These are phyloP conservation scores for Acrossocheilus wenchowensis DNA, from an alignment of 2,797 vertebrate species.

Conservation along the genomic window DNA sequence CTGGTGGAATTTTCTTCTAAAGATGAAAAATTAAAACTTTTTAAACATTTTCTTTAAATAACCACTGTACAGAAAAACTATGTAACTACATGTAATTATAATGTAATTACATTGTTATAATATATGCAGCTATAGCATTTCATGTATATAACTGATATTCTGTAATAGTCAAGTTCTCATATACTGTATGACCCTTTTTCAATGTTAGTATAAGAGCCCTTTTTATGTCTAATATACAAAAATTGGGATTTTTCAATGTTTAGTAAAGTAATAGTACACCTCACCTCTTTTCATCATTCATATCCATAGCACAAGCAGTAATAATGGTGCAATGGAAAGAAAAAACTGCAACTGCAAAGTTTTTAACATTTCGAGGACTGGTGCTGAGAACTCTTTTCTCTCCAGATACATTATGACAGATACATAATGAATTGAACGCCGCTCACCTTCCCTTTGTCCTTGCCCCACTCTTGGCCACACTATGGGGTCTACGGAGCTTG, in stretches of 20 bases:
- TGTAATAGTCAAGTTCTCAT: not conserved
- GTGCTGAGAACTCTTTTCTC: conserved; percentile 37
- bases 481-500: conserved; percentile 21
- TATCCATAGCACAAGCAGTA: not conserved
- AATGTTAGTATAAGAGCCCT: not conserved
- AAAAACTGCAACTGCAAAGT: not conserved
- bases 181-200: not conserved
- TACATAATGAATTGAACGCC: conserved; percentile 52
- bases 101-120: not conserved
- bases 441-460: conserved; percentile 60
- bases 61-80: not conserved
- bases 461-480: conserved; percentile 47
- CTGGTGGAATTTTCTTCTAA: conserved; percentile 43
- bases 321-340: not conserved
- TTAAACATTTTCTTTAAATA: not conserved
- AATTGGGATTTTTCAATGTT: not conserved
- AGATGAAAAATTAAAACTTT: conserved; percentile 44
- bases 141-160: not conserved
- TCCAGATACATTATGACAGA: conserved; percentile 44
- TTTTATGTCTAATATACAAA: not conserved
- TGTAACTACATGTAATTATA: not conserved
- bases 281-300: not conserved
- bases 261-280: not conserved
- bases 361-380: conserved; percentile 25
- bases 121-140: not conserved